Conservation (phyloP, 2,113 vertebrate species). For the Probosciger aterrimus region DNA sequence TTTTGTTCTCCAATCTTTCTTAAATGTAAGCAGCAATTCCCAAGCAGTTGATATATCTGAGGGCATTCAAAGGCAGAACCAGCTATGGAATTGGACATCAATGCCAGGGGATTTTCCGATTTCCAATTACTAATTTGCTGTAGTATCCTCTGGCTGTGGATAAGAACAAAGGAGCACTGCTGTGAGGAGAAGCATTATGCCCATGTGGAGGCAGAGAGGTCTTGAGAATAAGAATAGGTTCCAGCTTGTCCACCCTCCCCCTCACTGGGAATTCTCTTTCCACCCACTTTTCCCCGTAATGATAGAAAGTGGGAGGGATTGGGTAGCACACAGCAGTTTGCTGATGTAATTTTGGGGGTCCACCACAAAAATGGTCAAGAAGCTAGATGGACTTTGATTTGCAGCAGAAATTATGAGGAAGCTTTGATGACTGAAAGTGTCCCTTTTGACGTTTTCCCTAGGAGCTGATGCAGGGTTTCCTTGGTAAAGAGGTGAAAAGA, state of each 20-base stretch:
- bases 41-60: background rate
- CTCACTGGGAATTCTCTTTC: background rate
- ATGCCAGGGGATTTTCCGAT: background rate
- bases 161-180: background rate
- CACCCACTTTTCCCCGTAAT: background rate
- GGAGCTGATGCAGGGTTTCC: background rate
- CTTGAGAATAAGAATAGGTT: background rate
- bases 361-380: background rate
- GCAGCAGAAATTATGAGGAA: background rate
- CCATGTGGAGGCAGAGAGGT: background rate
- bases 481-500: background rate
- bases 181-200: fast-evolving
- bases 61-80: background rate
- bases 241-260: background rate
- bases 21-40: background rate
- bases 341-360: background rate
- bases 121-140: background rate
- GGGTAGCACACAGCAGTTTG: background rate
- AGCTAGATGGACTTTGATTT: background rate
- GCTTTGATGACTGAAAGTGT: background rate
- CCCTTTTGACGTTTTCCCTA: fast-evolving
- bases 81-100: background rate
- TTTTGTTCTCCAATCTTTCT: background rate
- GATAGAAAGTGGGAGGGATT: background rate
- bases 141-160: background rate